These are phyloP conservation scores for Hemibagrus guttatus DNA, from an alignment of 2,797 vertebrate genomes.

Conservation along the genomic window DNA sequence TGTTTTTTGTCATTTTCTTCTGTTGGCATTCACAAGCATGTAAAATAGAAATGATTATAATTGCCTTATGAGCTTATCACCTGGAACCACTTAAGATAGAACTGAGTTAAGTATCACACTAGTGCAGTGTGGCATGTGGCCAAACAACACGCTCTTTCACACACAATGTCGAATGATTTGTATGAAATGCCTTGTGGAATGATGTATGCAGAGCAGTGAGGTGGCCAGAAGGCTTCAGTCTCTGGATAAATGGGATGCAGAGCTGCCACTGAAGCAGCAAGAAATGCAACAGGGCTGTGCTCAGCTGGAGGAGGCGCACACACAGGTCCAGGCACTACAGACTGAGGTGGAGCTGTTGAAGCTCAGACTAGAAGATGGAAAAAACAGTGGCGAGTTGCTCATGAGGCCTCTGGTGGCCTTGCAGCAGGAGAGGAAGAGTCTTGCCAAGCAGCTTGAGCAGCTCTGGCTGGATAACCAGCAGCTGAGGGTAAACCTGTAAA, in stretches of 20 bases:
- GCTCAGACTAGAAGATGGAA: conserved; percentile 69
- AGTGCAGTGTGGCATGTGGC: background rate
- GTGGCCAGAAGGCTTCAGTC: conserved; percentile 68
- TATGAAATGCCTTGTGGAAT: background rate
- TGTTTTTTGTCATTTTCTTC: background rate
- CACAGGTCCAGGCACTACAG: conserved; percentile 56
- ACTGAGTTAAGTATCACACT: background rate
- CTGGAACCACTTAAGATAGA: conserved; percentile 15
- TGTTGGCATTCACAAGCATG: background rate
- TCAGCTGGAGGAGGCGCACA: conserved; percentile 56
- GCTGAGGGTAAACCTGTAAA: conserved; percentile 65
- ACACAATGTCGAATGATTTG: background rate
- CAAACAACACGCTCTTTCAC: background rate
- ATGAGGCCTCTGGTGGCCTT: conserved; percentile 69
- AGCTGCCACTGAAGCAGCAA: conserved; percentile 68
- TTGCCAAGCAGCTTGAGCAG: conserved; percentile 75
- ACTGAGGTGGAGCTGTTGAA: conserved; percentile 64
- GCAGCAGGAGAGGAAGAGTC: conserved; percentile 73
- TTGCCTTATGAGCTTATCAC: background rate
- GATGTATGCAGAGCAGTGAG: conserved; percentile 59
- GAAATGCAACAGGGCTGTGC: conserved; percentile 63
- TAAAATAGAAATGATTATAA: background rate
- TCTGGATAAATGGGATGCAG: conserved; percentile 66
- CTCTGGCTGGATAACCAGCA: conserved; percentile 73
- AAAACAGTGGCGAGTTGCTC: conserved; percentile 68